Conservation (phyloP, 2,797 vertebrate genomes). For the Merluccius polli region DNA sequence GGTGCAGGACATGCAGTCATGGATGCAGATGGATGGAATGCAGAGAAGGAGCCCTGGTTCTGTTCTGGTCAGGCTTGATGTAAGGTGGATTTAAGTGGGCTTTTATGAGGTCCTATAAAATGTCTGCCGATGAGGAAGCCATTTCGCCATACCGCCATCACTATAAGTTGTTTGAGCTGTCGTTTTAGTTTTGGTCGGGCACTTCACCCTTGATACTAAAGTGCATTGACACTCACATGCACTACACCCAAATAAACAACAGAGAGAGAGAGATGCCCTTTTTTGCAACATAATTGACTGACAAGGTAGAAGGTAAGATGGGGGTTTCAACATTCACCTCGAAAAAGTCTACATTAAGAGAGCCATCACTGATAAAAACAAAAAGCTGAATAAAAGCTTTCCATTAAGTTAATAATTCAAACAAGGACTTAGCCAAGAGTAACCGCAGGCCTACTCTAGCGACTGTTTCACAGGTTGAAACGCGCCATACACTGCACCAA, state of each 20-base stretch:
- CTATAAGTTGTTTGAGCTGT: slow-evolving; percentile 33
- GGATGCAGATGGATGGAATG: slow-evolving; percentile 60
- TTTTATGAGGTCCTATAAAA: slow-evolving; percentile 66
- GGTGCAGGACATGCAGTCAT: slow-evolving; percentile 59
- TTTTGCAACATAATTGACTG: no score
- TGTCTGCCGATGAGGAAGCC: slow-evolving; percentile 63
- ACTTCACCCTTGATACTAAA: not conserved
- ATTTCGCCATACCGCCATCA: slow-evolving; percentile 43
- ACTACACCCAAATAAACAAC: no score
- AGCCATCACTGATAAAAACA: not conserved
- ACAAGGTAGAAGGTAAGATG: no score
- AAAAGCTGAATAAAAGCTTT: not conserved
- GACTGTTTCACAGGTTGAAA: not conserved
- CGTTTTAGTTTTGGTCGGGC: slow-evolving; percentile 15
- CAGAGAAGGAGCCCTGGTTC: slow-evolving; percentile 33
- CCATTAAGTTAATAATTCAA: not conserved
- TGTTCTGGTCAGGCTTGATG: slow-evolving; percentile 61
- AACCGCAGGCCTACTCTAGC: not conserved
- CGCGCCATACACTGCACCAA: not conserved
- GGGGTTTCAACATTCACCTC: no score
- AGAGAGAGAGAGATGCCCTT: no score
- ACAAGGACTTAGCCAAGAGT: not conserved
- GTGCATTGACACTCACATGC: not conserved
- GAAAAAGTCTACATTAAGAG: no score
- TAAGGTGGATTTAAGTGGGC: slow-evolving; percentile 68